Base-by-base conservation (phyloP, 2,113 vertebrate genomes). In the Phocoena phocoena region DNA sequence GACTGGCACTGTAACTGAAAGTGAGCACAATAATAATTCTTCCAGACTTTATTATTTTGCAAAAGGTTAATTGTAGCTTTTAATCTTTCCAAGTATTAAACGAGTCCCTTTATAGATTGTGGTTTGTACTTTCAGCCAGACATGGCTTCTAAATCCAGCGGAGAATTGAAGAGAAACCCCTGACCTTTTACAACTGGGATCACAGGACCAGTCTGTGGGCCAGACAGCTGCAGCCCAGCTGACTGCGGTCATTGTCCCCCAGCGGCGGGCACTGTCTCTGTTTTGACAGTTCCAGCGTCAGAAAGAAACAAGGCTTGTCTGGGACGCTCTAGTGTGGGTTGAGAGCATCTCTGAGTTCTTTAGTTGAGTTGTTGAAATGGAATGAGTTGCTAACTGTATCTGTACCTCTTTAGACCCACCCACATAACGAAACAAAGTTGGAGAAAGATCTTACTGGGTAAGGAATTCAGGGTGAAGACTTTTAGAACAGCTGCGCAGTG, bases 191-290 rank as follows among this genome's bases (percentile, higher is more conserved):
- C 4, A 95, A 65, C 74, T 0, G 6, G 70, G 53, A 95, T 98
- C 98, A 97, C 92, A 98, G 98, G 97, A 94, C 94, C 95, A 63
- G 92, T 65, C 96, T 68, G 58, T 90, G 97, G 97, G 92, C 95
- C 80, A 97, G 96, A 95, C 97, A 98, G 98, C 97, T 98, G 98
- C 96, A 74, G 90, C 84, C 84, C 18, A 26, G 28, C 76, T 62
- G 98, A 98, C 98, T 98, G 2, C 86, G 96, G 93, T 79, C 97
- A 96, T 97, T 98, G 98, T 98, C 97, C 95, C 97, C 71, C 63
- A 80, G 91, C 3, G 68, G 95, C 76, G 21, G 79, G 41, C 65
- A 26, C 63, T 81, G 60, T 96, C 89, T 96, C 84, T 68, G 33
- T 85, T 84, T 97, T 83, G 97, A 97, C 91, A 88, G 96, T 95